phyloP scores from a whole-genome alignment of 2,888 invertebrate species.

The Tillus elongatus region DNA sequence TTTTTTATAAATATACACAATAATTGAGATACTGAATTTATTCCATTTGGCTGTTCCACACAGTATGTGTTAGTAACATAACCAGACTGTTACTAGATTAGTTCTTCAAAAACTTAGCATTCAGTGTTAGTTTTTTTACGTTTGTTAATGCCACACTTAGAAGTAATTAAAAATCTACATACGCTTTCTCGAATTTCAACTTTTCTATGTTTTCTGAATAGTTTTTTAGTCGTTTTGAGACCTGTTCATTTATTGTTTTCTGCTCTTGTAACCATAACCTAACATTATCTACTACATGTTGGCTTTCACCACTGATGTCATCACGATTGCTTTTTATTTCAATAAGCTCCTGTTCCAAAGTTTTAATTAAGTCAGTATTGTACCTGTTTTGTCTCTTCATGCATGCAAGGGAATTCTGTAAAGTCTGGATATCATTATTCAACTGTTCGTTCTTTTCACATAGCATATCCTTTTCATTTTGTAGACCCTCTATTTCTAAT shows the following conservation, averaged over 20 bases:
- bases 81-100: too few relatives aligned
- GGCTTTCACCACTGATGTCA: constrained; percentile 36
- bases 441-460: constrained; percentile 15
- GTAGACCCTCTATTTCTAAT: constrained; percentile 24
- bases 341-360: constrained; percentile 33
- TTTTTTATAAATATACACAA: too few relatives aligned
- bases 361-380: constrained; percentile 28
- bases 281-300: constrained; percentile 35
- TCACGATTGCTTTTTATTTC: constrained; percentile 32
- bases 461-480: constrained; percentile 14
- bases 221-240: constrained; percentile 23
- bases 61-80: too few relatives aligned
- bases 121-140: too few relatives aligned
- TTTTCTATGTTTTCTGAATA: constrained; percentile 29
- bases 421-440: constrained; percentile 9
- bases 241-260: constrained; percentile 32
- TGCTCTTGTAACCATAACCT: constrained; percentile 39
- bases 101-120: too few relatives aligned
- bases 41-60: too few relatives aligned
- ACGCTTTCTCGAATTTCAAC: constrained; percentile 29
- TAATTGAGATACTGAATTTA: too few relatives aligned
- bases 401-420: constrained; percentile 24
- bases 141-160: too few relatives aligned
- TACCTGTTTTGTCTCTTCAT: constrained; percentile 29
- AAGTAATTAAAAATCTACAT: too few relatives aligned